phyloP scores from a whole-genome alignment of 1,140 invertebrate genomes.

The Teleogryllus occipitalis region DNA sequence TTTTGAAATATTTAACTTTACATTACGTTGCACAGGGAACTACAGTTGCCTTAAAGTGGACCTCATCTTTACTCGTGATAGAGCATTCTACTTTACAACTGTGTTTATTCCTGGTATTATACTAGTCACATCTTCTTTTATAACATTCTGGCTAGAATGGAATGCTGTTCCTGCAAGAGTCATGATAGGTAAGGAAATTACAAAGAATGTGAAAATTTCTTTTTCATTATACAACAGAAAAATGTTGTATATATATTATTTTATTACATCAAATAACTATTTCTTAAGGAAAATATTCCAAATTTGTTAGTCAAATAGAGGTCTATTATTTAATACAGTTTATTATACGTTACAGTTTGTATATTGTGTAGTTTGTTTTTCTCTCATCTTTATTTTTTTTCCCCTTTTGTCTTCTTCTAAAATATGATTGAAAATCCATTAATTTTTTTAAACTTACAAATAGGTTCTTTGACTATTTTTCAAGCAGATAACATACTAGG shows the following conservation, averaged over 20 bases:
- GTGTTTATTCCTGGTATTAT: constrained; percentile 94
- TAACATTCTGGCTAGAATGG: constrained; percentile 93
- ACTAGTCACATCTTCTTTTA: constrained; percentile 89
- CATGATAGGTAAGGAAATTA: constrained; percentile 61
- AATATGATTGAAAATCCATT: too few species aligned
- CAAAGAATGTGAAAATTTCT: background rate
- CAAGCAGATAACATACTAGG: too few species aligned
- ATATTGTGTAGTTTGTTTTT: too few species aligned
- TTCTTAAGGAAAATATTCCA: background rate
- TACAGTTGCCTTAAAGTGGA: constrained; percentile 90
- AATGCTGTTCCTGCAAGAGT: constrained; percentile 90
- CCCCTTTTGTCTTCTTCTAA: too few species aligned
- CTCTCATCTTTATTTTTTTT: too few species aligned
- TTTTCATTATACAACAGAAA: background rate
- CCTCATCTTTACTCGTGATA: constrained; percentile 83
- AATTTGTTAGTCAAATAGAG: too few species aligned
- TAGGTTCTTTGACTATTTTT: too few species aligned
- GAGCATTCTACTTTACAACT: constrained; percentile 92
- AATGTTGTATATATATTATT: background rate
- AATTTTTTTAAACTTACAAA: too few species aligned
- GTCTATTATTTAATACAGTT: too few species aligned
- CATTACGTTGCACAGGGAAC: constrained; percentile 57
- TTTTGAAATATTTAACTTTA: too few species aligned
- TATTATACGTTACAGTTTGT: too few species aligned
- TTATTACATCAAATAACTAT: background rate